These are phyloP conservation scores for Vollenhovia emeryi DNA, from an alignment of 1,140 invertebrate species.

Conservation along the genomic window DNA sequence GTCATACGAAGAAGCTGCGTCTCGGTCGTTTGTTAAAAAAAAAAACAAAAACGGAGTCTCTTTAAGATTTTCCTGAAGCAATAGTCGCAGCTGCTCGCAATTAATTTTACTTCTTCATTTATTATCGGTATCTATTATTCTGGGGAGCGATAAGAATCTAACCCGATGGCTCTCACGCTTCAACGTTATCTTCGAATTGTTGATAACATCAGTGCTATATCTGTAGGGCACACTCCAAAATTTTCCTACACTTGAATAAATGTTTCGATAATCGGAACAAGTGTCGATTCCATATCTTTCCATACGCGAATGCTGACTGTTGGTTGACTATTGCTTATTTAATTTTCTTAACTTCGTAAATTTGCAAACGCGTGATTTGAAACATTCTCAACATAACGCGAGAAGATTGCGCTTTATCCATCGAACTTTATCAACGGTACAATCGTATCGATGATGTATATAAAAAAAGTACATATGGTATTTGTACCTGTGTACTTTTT, in stretches of 20 bases:
- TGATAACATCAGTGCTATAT: neutral
- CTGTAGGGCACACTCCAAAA: neutral
- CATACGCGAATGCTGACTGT: neutral
- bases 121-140: conserved; percentile 64
- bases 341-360: neutral
- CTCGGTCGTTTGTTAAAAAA: neutral
- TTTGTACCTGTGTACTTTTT: too few relatives aligned
- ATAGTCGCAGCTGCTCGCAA: neutral
- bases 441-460: too few relatives aligned
- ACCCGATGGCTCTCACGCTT: conserved; percentile 11
- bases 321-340: neutral
- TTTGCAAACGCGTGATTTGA: neutral
- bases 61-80: neutral
- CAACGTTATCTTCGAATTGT: neutral
- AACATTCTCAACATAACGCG: neutral
- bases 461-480: too few relatives aligned
- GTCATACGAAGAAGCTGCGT: neutral
- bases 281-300: neutral
- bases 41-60: too few relatives aligned
- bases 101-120: conserved; percentile 49
- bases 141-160: conserved; percentile 72
- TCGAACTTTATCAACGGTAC: neutral
- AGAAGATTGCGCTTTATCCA: neutral
- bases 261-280: neutral
- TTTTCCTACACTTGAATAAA: neutral